Conservation (phyloP, 2,113 vertebrate genomes). For the Atractosteus spatula region DNA sequence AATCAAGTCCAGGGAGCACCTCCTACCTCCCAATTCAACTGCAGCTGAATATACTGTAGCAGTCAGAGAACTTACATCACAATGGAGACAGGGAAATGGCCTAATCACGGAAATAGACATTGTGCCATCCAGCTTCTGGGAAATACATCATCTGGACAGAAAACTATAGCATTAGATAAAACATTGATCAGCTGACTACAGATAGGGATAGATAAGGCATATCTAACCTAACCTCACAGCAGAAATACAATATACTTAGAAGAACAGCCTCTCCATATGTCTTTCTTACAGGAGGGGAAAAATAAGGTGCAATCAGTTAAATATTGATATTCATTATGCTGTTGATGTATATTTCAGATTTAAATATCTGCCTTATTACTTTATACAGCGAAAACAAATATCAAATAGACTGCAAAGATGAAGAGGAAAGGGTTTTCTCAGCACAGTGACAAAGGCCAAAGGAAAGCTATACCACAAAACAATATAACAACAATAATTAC, state of each 20-base stretch:
- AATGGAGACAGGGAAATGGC: background rate
- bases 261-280: background rate
- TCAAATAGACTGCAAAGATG: no score
- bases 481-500: no score
- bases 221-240: constrained; percentile 3
- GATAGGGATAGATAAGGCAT: constrained; percentile 9
- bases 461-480: no score
- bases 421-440: background rate
- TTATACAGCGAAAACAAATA: no score
- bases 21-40: no score
- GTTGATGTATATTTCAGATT: background rate
- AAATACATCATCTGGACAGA: constrained; percentile 11
- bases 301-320: constrained; percentile 2
- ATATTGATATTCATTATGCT: background rate
- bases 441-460: no score
- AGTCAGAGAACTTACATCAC: background rate
- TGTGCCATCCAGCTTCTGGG: constrained; percentile 15
- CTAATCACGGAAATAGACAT: constrained; percentile 2
- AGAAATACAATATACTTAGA: background rate
- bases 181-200: constrained; percentile 21
- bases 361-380: background rate
- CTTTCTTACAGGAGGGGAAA: background rate
- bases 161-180: constrained; percentile 16
- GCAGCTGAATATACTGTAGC: background rate
- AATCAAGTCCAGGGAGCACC: no score